Percentiles rank a stretch among this genome's conserved stretches.
phyloP scores from a whole-genome alignment of 2,113 vertebrate genomes.

The Morone chrysops region DNA sequence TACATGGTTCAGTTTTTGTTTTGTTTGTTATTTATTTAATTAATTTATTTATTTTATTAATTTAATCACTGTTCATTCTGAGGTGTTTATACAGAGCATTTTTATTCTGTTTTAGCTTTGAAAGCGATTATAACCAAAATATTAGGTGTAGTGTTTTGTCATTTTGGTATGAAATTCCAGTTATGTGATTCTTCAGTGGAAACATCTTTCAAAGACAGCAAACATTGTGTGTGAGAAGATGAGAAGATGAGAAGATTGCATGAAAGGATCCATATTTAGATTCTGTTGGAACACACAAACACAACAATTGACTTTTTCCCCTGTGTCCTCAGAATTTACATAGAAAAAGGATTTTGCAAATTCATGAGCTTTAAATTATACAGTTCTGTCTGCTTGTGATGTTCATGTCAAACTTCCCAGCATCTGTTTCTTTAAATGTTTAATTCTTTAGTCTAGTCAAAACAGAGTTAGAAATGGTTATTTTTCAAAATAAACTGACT shows the following conservation, averaged over 20 bases:
- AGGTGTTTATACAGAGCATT: too few species aligned
- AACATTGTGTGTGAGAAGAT: background rate
- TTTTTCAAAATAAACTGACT: background rate
- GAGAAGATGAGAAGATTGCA: constrained; percentile 9
- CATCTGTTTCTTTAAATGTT: background rate
- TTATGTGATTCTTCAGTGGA: constrained; percentile 5
- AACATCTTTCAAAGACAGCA: constrained; percentile 2
- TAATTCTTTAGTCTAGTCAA: background rate
- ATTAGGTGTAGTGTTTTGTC: background rate
- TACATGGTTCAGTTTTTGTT: too few species aligned
- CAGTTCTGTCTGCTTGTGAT: constrained; percentile 2
- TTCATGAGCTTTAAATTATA: constrained; percentile 18
- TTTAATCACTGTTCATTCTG: too few species aligned
- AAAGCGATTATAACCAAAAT: too few species aligned
- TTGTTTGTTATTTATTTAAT: too few species aligned
- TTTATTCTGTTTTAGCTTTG: too few species aligned
- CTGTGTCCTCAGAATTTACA: constrained; percentile 3
- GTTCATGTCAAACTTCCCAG: too few species aligned
- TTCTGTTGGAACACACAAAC: constrained; percentile 18
- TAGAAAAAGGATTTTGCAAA: constrained; percentile 24
- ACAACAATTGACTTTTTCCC: constrained; percentile 16
- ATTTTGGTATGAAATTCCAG: background rate
- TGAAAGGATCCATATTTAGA: constrained; percentile 44
- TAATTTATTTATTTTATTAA: too few species aligned
- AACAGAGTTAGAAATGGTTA: background rate